Conservation (phyloP, 2,888 invertebrate species). For the Chrysodeixis includens region DNA sequence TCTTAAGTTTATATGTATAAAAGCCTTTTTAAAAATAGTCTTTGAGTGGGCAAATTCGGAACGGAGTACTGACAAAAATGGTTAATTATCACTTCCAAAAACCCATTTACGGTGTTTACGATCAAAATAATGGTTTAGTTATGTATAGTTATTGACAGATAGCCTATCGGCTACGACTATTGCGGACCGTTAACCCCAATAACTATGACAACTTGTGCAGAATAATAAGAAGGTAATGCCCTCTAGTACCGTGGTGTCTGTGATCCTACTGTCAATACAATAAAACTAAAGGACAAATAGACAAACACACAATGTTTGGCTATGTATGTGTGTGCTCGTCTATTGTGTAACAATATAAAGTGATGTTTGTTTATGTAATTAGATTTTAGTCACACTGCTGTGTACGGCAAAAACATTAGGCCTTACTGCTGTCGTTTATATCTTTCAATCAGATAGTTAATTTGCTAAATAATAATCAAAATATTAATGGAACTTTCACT, state of each 20-base stretch:
- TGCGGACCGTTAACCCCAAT: conserved; percentile 43
- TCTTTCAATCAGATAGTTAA: neutral
- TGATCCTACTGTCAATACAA: neutral
- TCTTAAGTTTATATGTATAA: no score
- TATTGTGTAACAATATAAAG: neutral
- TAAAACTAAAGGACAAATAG: conserved; percentile 1
- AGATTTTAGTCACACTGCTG: neutral
- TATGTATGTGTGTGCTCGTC: neutral
- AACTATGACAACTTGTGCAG: conserved; percentile 19
- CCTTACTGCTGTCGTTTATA: neutral
- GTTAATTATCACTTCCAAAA: conserved; percentile 33
- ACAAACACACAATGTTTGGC: neutral
- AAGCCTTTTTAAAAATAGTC: neutral
- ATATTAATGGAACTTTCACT: neutral
- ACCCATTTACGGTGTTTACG: conserved; percentile 38
- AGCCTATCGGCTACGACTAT: conserved; percentile 21
- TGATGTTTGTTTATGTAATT: neutral
- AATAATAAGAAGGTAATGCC: conserved; percentile 34
- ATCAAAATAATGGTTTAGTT: conserved; percentile 29
- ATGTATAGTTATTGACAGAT: conserved; percentile 32
- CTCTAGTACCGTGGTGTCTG: conserved; percentile 3
- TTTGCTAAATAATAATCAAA: neutral
- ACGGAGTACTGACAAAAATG: conserved; percentile 29
- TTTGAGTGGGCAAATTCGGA: conserved; percentile 19
- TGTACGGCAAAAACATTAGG: neutral